These are phyloP conservation scores for Xylocampa areola DNA, from an alignment of 2,888 invertebrate species.

Conservation along the genomic window DNA sequence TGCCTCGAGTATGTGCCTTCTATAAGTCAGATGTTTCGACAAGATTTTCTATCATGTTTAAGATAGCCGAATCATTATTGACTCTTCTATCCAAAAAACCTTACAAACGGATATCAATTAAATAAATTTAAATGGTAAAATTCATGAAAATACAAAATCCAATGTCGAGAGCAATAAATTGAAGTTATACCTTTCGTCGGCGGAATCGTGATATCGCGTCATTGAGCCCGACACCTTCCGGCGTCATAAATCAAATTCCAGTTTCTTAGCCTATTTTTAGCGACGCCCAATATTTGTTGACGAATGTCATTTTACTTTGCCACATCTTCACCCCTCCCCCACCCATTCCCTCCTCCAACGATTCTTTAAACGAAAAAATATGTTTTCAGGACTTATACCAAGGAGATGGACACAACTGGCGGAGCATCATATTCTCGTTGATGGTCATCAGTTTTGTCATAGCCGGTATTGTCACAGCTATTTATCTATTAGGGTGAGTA, in stretches of 20 bases:
- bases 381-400: conserved; percentile 92
- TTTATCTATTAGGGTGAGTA: conserved; percentile 95
- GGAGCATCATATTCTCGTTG: conserved; percentile 95
- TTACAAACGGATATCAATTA: conserved; percentile 14
- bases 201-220: conserved; percentile 52
- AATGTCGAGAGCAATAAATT: conserved; percentile 40
- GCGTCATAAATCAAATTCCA: conserved; percentile 65
- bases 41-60: too few species aligned
- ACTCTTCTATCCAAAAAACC: too few species aligned
- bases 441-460: conserved; percentile 96
- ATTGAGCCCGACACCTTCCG: conserved; percentile 59
- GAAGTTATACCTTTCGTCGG: conserved; percentile 38
- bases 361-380: conserved; percentile 29
- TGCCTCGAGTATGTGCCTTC: too few species aligned
- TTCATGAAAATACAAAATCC: conserved; percentile 34
- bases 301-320: conserved; percentile 49
- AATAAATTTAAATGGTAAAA: conserved; percentile 24
- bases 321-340: conserved; percentile 25
- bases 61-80: too few species aligned
- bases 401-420: conserved; percentile 96
- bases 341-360: conserved; percentile 1
- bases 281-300: conserved; percentile 49
- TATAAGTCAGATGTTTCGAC: too few species aligned
- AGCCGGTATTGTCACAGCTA: conserved; percentile 96
- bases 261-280: conserved; percentile 60